phyloP scores from a whole-genome alignment of 1,140 invertebrate species.

The Drosophila saltans region DNA sequence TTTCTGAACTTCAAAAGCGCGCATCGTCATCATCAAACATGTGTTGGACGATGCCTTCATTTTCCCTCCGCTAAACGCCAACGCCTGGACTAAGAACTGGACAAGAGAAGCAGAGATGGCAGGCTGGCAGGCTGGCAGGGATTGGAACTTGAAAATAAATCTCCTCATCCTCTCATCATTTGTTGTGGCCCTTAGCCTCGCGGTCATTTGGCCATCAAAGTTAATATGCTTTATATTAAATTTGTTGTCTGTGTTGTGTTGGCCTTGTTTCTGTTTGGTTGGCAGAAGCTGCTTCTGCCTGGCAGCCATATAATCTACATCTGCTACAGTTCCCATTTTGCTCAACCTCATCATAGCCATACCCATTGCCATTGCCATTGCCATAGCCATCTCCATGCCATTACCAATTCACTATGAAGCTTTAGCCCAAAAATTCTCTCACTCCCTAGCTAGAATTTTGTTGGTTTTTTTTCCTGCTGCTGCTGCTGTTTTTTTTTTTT shows the following conservation, averaged over 20 bases:
- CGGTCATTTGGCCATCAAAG: conserved; percentile 75
- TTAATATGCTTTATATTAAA: conserved; percentile 81
- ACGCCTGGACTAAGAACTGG: conserved; percentile 22
- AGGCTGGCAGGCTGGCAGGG: background rate
- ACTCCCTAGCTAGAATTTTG: conserved; percentile 19
- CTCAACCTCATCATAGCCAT: background rate
- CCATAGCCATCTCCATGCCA: background rate
- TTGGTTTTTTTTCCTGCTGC: conserved; percentile 10
- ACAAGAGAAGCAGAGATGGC: background rate
- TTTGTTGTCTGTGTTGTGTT: conserved; percentile 49
- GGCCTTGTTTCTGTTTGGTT: conserved; percentile 46
- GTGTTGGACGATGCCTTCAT: conserved; percentile 44
- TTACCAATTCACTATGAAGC: background rate
- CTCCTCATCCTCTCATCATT: conserved; percentile 31
- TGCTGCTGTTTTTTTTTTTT: conserved; percentile 16
- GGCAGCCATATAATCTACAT: conserved; percentile 68
- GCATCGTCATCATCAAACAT: conserved; percentile 73
- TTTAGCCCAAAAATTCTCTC: background rate
- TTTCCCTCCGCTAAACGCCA: conserved; percentile 21
- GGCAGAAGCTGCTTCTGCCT: conserved; percentile 36
- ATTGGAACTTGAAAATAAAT: conserved; percentile 25
- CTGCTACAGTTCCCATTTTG: conserved; percentile 56
- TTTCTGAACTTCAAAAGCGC: conserved; percentile 67
- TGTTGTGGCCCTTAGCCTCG: conserved; percentile 26
- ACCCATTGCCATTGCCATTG: background rate